phyloP scores from a whole-genome alignment of 2,797 vertebrate genomes.

The Esox masquinongy region DNA sequence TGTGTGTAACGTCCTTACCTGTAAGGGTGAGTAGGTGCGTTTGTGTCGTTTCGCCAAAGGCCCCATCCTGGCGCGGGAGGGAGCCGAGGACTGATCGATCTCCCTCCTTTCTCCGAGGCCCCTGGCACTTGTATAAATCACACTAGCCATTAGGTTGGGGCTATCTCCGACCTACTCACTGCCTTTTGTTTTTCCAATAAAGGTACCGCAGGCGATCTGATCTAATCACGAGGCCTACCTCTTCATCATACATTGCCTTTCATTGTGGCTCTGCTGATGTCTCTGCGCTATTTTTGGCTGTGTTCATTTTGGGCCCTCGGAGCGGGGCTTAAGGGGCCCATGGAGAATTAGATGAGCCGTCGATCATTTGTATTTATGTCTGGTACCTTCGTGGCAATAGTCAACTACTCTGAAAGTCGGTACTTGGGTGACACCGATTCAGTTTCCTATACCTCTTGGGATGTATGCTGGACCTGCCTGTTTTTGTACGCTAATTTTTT shows the following conservation, averaged over 20 bases:
- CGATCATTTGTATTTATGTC: not conserved
- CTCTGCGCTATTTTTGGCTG: constrained; percentile 27
- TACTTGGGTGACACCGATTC: not conserved
- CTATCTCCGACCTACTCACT: constrained; percentile 1
- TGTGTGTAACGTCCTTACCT: no score
- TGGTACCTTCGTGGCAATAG: not conserved
- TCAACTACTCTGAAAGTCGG: not conserved
- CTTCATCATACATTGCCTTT: constrained; percentile 6
- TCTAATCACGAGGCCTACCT: constrained; percentile 12
- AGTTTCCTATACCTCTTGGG: not conserved
- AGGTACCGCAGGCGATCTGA: constrained; percentile 1
- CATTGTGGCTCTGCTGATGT: constrained; percentile 31
- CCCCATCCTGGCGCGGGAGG: no score
- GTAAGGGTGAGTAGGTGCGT: no score
- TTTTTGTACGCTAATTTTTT: not conserved
- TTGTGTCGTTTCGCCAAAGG: no score
- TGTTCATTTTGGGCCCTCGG: constrained; percentile 6
- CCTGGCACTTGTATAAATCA: constrained; percentile 2
- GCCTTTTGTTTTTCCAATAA: constrained; percentile 2
- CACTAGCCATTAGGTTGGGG: not conserved
- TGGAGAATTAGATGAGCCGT: constrained; percentile 1
- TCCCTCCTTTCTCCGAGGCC: not conserved
- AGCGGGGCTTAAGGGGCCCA: not conserved
- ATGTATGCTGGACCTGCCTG: not conserved
- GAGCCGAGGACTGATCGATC: no score